Evolutionary conservation across 1,140 invertebrate genomes (phyloP).

Genomic region (Meloidogyne exigua): DNA sequence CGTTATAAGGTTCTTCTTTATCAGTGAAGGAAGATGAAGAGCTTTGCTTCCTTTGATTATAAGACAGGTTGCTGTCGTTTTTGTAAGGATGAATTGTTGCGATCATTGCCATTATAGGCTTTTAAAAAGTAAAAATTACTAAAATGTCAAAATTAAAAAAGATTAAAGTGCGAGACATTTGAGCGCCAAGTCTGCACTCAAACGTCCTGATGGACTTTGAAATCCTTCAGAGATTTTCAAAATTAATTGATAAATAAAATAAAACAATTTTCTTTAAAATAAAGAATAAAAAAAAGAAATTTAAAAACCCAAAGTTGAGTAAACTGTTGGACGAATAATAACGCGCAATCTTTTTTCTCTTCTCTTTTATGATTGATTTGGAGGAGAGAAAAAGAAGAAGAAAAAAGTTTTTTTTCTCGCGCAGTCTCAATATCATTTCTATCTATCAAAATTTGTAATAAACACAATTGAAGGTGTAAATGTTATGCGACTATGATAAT

Average conservation of each 20-base stretch:
- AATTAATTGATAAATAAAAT: not conserved
- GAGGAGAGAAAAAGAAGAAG: not conserved
- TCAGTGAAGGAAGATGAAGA: not conserved
- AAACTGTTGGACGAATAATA: not conserved
- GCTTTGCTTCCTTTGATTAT: slow-evolving; percentile 9
- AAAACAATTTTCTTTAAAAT: not conserved
- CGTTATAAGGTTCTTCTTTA: not conserved
- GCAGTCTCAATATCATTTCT: slow-evolving; percentile 4
- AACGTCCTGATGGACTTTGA: not conserved
- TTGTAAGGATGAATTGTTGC: slow-evolving; percentile 54
- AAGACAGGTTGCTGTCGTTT: not conserved
- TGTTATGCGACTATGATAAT: not conserved
- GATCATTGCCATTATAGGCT: slow-evolving; percentile 51
- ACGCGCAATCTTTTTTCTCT: not conserved
- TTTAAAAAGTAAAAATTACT: not conserved
- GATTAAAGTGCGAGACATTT: not conserved
- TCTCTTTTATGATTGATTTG: slow-evolving; percentile 9
- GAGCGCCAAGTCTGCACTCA: not conserved
- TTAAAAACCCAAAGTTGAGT: not conserved
- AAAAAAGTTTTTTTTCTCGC: not conserved
- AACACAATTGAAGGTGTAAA: not conserved
- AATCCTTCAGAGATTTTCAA: not conserved
- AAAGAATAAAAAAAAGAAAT: not conserved
- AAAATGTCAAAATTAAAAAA: not conserved
- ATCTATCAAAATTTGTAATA: not conserved